Percentiles rank a stretch among this genome's conserved stretches.
phyloP scores from a whole-genome alignment of 2,888 invertebrate species.

The Calliopum simillimum region DNA sequence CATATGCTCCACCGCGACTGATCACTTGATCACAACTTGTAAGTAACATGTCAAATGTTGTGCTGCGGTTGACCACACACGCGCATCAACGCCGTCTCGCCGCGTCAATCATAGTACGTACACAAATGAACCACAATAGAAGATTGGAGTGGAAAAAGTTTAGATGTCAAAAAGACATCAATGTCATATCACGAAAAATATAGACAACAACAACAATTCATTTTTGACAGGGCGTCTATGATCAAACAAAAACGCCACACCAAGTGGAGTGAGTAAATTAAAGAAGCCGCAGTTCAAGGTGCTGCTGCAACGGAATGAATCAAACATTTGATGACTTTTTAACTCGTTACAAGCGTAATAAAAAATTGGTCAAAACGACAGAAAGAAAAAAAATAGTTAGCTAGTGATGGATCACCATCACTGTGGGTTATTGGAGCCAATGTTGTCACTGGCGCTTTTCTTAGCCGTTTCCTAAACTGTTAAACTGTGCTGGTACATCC shows the following conservation, averaged over 20 bases:
- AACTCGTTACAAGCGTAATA: not conserved
- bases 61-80: slow-evolving; percentile 62
- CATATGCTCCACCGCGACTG: not conserved
- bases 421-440: too few relatives aligned
- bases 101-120: too few relatives aligned
- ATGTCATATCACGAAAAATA: slow-evolving; percentile 43
- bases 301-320: not conserved
- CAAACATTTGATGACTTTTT: slow-evolving; percentile 15
- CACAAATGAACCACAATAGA: slow-evolving; percentile 17
- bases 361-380: too few relatives aligned
- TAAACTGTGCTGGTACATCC: too few relatives aligned
- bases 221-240: slow-evolving; percentile 44
- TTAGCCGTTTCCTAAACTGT: too few relatives aligned
- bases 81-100: slow-evolving; percentile 23
- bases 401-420: too few relatives aligned
- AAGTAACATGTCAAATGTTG: slow-evolving; percentile 59
- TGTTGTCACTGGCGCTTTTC: too few relatives aligned
- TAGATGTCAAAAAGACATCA: slow-evolving; percentile 49
- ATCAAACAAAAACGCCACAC: slow-evolving; percentile 7
- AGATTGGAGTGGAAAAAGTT: slow-evolving; percentile 38
- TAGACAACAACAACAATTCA: slow-evolving; percentile 44
- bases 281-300: slow-evolving; percentile 11
- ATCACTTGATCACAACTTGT: slow-evolving; percentile 45
- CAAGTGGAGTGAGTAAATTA: not conserved
- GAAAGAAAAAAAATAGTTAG: too few relatives aligned